Evolutionary conservation across 2,797 vertebrate genomes (phyloP), one percentile per base, ranked within the genome.

Genomic region (Phaenicophaeus curvirostris): DNA sequence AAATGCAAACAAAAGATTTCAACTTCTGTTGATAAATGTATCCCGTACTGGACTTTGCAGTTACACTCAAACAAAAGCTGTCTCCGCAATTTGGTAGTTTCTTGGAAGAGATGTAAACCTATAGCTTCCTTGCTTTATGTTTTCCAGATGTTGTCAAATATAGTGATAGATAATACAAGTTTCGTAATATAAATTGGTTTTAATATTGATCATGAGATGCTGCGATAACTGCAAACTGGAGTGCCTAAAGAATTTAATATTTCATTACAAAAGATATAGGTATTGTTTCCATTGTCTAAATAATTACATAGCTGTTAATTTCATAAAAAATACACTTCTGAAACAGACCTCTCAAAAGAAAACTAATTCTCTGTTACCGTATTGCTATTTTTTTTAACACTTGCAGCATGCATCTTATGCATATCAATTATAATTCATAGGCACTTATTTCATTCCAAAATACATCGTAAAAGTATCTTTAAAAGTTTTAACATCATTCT

Each of bases 401-500:
- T 88, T 62, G 16, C 59, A 79, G 55, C 53, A 39, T 44, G 24
- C 51, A 74, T 82, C 44, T 82, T 90, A 65, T 9, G 23, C 30
- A 48, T 25, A 82, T 42, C 8, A 69, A 10, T 80, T 93, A 72
- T 86, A 19, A 65, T 28, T 68, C 30, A 85, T 73, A 31, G 55
- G 44, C 51, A 93, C 75, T 58, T 7, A 87, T 51, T 87, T 74
- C 1, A 37, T 75, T 95, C 31, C 48, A 75, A 90, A 96, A 78
- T 62, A 72, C 1, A 17, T 48, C 74, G 90, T 91, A 53, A 23
- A 80, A 42, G 33, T 85, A 76, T 44, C 33, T 89, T 74, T 61
- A 80, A 66, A 93, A 65, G 6, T 39, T 92, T 89, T 93, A 90
- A 53, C 39, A 41, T 61, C 35, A 66, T 89, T 95, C 78, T 85